Evolutionary conservation across 64 coral and sea anemone genomes (phyloP), one percentile per base, ranked within the genome.

Genomic region (Orbicella faveolata): DNA sequence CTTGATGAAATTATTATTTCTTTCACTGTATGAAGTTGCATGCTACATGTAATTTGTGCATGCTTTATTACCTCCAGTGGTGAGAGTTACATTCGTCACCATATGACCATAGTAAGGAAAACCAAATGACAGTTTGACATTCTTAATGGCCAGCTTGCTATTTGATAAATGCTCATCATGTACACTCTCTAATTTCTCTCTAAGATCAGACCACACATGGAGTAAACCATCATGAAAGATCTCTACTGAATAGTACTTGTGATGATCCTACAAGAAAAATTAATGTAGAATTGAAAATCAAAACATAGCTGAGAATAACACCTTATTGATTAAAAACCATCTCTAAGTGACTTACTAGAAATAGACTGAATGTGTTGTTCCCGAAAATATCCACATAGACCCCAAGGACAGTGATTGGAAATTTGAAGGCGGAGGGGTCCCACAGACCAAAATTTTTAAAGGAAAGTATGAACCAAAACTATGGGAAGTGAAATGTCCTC

Each of bases 81-180:
- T 92, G 2, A 92, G n/a, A 35, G 75, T 79, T 37, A 36, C 63
- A 75, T 87, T 87, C 73, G 82, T 87, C 57, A 92, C 83, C 2
- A 63, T 77, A 53, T 92, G 90, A 82, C 90, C 90, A 80, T 92
- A 92, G 86, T 79, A 92, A 23, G 83, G 83, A 61, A 92, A 92
- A 23, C 74, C 77, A 63, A 92, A 92, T 16, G 84, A 53, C 13
- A 92, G 61, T 74, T 74, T 21, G 17, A 92, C 23, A 26, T 59
- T 67, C 65, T 83, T 61, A 52, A 79, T 20, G 17, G 82, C 82
- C 11, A n/a, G 63, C 23, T 52, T 33, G 37, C 12, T 52, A 12
- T 39, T 26, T 21, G 82, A 85, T 12, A 85, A 39, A 85, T 85
- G 39, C 2, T 72, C 82, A 85, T 85, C 82, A 48, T 20, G 65